Evolutionary conservation across 2,113 vertebrate species (phyloP), one percentile per base, ranked within the genome.

Genomic region (Oncorhynchus clarkii): DNA sequence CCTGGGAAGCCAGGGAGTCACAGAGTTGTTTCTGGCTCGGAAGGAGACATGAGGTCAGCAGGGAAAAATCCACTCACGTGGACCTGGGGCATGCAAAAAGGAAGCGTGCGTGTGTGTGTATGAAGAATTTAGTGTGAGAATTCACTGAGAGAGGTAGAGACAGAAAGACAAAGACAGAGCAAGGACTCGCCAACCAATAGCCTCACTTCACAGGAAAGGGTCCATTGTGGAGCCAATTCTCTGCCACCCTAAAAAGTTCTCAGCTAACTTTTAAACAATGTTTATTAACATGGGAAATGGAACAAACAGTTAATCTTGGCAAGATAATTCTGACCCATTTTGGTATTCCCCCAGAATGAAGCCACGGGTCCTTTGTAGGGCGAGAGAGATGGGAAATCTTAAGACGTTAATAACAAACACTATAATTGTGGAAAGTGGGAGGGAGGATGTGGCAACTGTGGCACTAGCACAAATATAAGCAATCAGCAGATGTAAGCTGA

Each of bases 31-130:
- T 92, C 85, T 92, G 90, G 88, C 84, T 80, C 72, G 74, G 79
- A 69, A 22, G 66, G 80, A 91, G 90, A 93, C 88, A 84, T 93
- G 87, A 93, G 82, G 90, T 93, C 91, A 93, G 89, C 78, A 64
- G 60, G 82, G 87, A 92, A 91, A 92, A 88, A 91, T 93, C 29
- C 86, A 85, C 85, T 89, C 82, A 83, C 85, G 90, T 83, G 83
- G 82, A 90, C 77, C 6, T 65, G 12, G 80, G 80, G 85, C 88
- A 85, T 84, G 81, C 75, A 86, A 79, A 81, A 78, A 88, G 85
- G 79, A 86, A 86, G 78, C 9, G 39, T 45, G 39, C 9, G 20
- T 7, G 27, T 45, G 45, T n/a, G 67, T 59, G 34, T 22, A 24
- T 22, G 60, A 12, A 67, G 29, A 51, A 62, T 31, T 31, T 16